A percentile compares a stretch with the other conserved stretches of the same genome.
Evolutionary conservation across 2,888 invertebrate genomes (phyloP).

Genomic region (Morinoia aosen): DNA sequence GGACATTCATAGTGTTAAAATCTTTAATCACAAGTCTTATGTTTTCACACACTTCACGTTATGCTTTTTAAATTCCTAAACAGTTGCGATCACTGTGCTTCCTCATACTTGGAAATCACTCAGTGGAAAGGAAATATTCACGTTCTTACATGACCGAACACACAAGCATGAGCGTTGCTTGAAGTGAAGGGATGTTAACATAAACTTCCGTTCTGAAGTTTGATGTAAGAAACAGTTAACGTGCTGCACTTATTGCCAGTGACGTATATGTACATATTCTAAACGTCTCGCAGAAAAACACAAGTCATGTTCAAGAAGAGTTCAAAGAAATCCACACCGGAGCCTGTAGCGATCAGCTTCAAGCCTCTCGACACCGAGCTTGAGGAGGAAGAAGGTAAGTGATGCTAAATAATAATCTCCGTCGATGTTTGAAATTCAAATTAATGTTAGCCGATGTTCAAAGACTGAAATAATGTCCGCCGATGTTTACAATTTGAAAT

Average conservation of each 20-base stretch:
- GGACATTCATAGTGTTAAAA: background rate
- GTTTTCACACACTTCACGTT: background rate
- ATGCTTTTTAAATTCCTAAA: background rate
- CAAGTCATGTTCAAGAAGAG: background rate
- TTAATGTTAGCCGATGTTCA: no score
- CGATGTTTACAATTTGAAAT: no score
- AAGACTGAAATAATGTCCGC: no score
- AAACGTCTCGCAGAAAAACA: background rate
- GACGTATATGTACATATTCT: background rate
- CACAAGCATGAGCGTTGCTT: background rate
- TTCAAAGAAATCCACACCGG: background rate
- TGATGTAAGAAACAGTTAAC: background rate
- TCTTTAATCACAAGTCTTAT: background rate
- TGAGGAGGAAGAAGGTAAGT: background rate
- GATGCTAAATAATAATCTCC: background rate
- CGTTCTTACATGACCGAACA: background rate
- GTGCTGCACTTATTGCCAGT: background rate
- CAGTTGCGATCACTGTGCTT: background rate
- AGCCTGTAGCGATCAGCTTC: conserved; percentile 9
- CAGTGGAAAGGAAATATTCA: background rate
- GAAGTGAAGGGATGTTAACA: background rate
- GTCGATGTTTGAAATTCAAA: background rate
- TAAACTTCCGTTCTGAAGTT: background rate
- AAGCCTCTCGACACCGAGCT: background rate
- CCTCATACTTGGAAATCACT: background rate